Conservation (phyloP, 2,113 vertebrate species). For the Desmodus rotundus region DNA sequence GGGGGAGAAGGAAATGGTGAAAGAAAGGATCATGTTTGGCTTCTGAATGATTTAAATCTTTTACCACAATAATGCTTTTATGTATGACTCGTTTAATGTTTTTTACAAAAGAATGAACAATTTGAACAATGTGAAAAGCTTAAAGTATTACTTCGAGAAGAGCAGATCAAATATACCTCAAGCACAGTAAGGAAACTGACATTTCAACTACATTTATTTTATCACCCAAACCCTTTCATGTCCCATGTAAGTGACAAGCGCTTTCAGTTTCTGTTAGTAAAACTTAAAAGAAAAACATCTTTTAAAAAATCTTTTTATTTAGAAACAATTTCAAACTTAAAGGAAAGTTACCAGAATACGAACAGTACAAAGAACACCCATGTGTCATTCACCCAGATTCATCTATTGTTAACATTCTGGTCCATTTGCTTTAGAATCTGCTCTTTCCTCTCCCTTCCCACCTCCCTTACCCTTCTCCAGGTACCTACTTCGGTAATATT, state of each 20-base stretch:
- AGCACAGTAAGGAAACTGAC: background rate
- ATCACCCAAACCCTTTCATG: background rate
- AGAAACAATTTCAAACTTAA: constrained; percentile 1
- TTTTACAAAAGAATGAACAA: background rate
- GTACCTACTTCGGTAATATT: background rate
- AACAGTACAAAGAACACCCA: background rate
- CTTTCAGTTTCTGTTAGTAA: background rate
- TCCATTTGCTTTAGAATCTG: background rate
- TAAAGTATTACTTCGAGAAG: background rate
- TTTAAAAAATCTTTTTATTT: background rate
- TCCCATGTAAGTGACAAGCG: background rate
- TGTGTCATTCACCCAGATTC: background rate
- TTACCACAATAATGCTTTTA: background rate
- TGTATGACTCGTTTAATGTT: background rate
- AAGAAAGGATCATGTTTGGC: background rate
- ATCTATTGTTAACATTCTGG: background rate
- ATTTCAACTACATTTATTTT: background rate
- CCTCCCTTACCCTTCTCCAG: background rate
- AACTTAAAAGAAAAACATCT: background rate
- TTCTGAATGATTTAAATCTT: background rate
- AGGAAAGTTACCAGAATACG: background rate
- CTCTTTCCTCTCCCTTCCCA: background rate
- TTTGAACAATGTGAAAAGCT: background rate
- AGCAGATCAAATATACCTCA: background rate
- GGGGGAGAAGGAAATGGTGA: background rate